Base-by-base conservation (phyloP, 2,797 vertebrate species). In the Pseudochaenichthys georgianus region DNA sequence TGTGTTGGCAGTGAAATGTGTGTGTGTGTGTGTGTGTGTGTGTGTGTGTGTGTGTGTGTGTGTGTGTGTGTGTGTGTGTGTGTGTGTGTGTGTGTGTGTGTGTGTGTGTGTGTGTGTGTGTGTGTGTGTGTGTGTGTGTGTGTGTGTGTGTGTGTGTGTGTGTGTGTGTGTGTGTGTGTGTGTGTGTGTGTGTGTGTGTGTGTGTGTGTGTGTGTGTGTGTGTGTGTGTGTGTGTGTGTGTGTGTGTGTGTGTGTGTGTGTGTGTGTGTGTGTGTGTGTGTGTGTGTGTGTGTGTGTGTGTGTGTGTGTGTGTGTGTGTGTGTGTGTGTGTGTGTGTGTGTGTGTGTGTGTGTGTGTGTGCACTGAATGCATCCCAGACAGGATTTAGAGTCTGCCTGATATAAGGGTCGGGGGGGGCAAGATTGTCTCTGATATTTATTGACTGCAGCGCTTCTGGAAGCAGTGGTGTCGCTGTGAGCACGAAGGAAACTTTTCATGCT, bases 371-470 rank as follows among this genome's bases (percentile, higher is more conserved):
- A 84, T 82, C 78, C 86, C 85, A 82, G 84, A 80, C 87, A 84
- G 89, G 83, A 92, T 92, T 91, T 92, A 89, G 84, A 88, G 90
- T 74, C 75, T 70, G 75, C 9, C 85, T 85, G 86, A 90, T 88
- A 87, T 69, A 68, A 82, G 46, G 64, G 65, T 63, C 54, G 5
- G 34, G 34, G 7, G 34, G 34, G 50, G 61, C 58, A 70, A 87
- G 87, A 91, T 87, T 80, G 85, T 87, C 80, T 87, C 62, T 75
- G 88, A 90, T 90, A 88, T 90, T 87, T 91, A 90, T 86, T 83
- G 88, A 88, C 84, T 88, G 75, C 75, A 45, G 52, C 3, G 11
- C 41, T 80, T 72, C 50, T 58, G 64, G 77, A 58, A 76, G 73
- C 62, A n/a, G 38, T 34, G 21, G 58, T 53, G 48, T 58, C 9